These are phyloP conservation scores for Chelmon rostratus DNA, from an alignment of 2,797 vertebrate species.

Conservation along the genomic window DNA sequence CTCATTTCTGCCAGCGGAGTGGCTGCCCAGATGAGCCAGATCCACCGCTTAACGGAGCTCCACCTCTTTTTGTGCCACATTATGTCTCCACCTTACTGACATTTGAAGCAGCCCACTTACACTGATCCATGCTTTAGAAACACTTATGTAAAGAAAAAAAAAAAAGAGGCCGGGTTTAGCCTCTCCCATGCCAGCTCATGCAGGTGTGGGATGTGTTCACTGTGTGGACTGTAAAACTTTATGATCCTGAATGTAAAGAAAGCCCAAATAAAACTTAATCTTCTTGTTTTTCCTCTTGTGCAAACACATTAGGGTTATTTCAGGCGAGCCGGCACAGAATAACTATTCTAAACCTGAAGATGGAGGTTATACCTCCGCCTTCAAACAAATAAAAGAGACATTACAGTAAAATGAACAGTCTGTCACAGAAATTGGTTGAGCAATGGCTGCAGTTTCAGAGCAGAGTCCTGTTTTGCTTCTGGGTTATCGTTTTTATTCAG, in stretches of 20 bases:
- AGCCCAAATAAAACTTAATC: constrained; percentile 22
- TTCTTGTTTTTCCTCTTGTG: constrained; percentile 20
- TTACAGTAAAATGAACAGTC: neutral
- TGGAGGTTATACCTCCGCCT: neutral
- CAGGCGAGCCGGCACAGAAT: neutral
- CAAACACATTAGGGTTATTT: constrained; percentile 26
- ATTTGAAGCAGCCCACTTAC: constrained; percentile 29
- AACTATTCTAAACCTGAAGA: constrained; percentile 4
- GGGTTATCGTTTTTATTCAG: neutral
- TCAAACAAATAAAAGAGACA: neutral
- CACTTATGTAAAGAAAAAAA: neutral
- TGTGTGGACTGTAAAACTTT: constrained; percentile 10
- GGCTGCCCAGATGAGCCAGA: constrained; percentile 17
- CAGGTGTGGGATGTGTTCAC: constrained; percentile 34
- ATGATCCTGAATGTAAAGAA: constrained; percentile 25
- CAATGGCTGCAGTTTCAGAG: neutral
- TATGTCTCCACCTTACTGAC: constrained; percentile 41
- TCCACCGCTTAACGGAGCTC: constrained; percentile 21
- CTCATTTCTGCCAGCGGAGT: constrained; percentile 62
- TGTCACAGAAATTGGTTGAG: neutral
- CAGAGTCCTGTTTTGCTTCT: neutral
- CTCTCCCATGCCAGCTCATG: constrained; percentile 46
- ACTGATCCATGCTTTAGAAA: constrained; percentile 29
- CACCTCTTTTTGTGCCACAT: constrained; percentile 31
- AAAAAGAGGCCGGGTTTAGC: neutral